phyloP scores from a whole-genome alignment of 23 tunicate genomes.

The Trididemnum nubilum region DNA sequence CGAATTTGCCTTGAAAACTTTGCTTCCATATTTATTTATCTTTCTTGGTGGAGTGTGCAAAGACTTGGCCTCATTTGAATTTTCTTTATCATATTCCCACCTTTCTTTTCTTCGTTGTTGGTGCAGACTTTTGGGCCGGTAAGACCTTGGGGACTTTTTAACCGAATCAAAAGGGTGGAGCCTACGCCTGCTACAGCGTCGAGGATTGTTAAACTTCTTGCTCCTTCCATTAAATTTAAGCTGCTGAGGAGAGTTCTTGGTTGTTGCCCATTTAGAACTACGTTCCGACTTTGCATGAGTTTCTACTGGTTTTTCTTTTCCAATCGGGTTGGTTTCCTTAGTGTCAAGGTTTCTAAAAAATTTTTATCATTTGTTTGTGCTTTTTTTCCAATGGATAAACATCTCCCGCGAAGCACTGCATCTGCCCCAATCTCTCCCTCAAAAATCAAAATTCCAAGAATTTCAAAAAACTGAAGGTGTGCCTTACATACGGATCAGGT shows the following conservation, averaged over 20 bases:
- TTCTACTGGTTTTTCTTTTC: too few relatives aligned
- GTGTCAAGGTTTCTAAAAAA: too few relatives aligned
- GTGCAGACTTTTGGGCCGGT: not conserved
- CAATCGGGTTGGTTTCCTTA: too few relatives aligned
- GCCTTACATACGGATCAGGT: too few relatives aligned
- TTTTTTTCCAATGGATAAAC: too few relatives aligned
- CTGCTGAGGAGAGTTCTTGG: not conserved
- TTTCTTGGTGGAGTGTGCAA: not conserved
- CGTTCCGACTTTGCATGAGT: too few relatives aligned
- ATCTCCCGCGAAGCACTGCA: too few relatives aligned
- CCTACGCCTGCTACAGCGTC: constrained; percentile 8
- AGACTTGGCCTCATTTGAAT: constrained; percentile 1
- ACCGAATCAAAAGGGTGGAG: constrained; percentile 23
- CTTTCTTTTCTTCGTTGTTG: constrained; percentile 8
- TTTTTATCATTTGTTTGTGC: too few relatives aligned
- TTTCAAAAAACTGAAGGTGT: too few relatives aligned
- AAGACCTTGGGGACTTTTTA: constrained; percentile 17
- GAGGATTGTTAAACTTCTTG: constrained; percentile 10
- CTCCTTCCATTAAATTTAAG: not conserved
- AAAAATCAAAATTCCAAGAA: too few relatives aligned
- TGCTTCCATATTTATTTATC: constrained; percentile 4
- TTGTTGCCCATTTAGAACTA: not conserved
- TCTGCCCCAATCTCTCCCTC: too few relatives aligned
- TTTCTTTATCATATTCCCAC: constrained; percentile 27
- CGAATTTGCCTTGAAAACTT: not conserved